A percentile compares a stretch with the other conserved stretches of the same genome.
These are phyloP conservation scores for Patella caerulea DNA, from an alignment of 2,888 invertebrate genomes.

Conservation along the genomic window DNA sequence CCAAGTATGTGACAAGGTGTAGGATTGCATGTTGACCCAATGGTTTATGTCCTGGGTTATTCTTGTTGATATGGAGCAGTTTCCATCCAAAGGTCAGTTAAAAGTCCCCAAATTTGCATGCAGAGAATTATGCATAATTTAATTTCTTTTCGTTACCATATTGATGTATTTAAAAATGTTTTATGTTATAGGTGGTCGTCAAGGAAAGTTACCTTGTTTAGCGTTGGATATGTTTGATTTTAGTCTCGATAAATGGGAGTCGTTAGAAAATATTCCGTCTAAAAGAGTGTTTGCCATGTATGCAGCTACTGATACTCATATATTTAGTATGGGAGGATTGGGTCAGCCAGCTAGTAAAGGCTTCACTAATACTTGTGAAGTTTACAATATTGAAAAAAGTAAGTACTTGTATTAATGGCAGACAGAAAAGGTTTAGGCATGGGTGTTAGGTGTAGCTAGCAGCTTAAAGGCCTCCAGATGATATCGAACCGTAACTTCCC, in stretches of 20 bases:
- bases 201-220: slow-evolving; percentile 63
- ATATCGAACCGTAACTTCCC: too few relatives aligned
- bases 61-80: too few relatives aligned
- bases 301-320: slow-evolving; percentile 55
- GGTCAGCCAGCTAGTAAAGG: slow-evolving; percentile 63
- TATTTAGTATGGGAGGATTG: slow-evolving; percentile 68
- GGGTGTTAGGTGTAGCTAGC: too few relatives aligned
- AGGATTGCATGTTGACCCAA: too few relatives aligned
- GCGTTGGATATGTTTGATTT: slow-evolving; percentile 69
- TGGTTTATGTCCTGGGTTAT: too few relatives aligned
- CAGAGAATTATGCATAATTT: too few relatives aligned
- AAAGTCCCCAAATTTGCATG: too few relatives aligned
- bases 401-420: slow-evolving; percentile 6
- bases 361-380: slow-evolving; percentile 65
- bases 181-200: slow-evolving; percentile 63
- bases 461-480: too few relatives aligned
- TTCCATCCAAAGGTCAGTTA: too few relatives aligned
- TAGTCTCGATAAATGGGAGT: slow-evolving; percentile 58
- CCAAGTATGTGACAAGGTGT: too few relatives aligned
- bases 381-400: slow-evolving; percentile 66
- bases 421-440: too few relatives aligned
- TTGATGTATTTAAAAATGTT: not conserved
- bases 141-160: too few relatives aligned
- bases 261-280: slow-evolving; percentile 62
- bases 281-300: slow-evolving; percentile 70